Percentiles rank a stretch among this genome's conserved stretches.
phyloP scores from a whole-genome alignment of 1,140 invertebrate genomes.

The Drosophila jambulina region DNA sequence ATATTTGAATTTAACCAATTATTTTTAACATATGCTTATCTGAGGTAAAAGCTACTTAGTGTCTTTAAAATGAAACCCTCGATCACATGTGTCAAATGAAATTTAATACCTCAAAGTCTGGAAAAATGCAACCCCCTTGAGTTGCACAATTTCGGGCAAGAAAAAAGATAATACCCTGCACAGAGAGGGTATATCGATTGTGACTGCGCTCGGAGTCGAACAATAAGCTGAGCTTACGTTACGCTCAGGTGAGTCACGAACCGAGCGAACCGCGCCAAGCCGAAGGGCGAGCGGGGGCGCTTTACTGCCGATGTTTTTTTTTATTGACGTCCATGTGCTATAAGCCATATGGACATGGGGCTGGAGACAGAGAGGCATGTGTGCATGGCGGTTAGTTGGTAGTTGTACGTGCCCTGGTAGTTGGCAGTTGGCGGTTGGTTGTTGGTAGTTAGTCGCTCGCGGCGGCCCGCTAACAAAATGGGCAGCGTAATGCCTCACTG shows the following conservation, averaged over 20 bases:
- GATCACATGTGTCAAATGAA: slow-evolving; percentile 11
- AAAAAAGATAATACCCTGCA: slow-evolving; percentile 28
- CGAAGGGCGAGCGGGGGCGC: slow-evolving; percentile 69
- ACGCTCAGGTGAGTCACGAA: slow-evolving; percentile 84
- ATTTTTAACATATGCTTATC: neutral
- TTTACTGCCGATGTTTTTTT: slow-evolving; percentile 24
- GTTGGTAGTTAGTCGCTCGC: slow-evolving; percentile 78
- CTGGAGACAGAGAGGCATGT: slow-evolving; percentile 18
- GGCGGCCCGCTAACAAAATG: slow-evolving; percentile 81
- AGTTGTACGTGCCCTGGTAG: slow-evolving; percentile 38
- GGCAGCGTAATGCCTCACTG: slow-evolving; percentile 80
- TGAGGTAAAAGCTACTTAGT: neutral
- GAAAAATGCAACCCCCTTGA: slow-evolving; percentile 1
- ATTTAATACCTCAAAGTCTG: slow-evolving; percentile 1
- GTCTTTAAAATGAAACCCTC: neutral
- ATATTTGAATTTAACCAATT: no score
- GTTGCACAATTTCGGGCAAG: slow-evolving; percentile 17
- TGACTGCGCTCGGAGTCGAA: slow-evolving; percentile 48
- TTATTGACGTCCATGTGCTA: slow-evolving; percentile 44
- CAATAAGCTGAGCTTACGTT: slow-evolving; percentile 82
- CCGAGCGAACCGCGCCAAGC: slow-evolving; percentile 33
- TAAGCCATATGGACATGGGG: slow-evolving; percentile 42
- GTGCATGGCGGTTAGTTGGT: slow-evolving; percentile 58
- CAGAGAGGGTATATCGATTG: slow-evolving; percentile 34
- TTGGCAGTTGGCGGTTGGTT: slow-evolving; percentile 62